phyloP scores from a whole-genome alignment of 2,113 vertebrate species.

The Noturus placidus region DNA sequence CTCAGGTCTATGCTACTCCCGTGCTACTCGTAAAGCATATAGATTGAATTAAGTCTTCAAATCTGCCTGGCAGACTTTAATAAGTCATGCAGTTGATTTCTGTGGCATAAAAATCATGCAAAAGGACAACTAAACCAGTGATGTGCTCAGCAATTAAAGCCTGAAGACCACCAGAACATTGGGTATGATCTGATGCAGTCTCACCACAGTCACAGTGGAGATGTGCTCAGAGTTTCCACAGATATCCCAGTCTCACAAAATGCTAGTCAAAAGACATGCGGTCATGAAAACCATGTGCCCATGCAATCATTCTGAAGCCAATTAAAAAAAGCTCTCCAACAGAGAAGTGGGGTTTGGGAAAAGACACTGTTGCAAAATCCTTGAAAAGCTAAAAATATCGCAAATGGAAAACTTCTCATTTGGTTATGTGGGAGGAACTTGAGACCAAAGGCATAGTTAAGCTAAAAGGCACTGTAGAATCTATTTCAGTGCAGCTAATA shows the following conservation, averaged over 20 bases:
- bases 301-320: not conserved
- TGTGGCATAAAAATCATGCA: not conserved
- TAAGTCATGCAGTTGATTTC: not conserved
- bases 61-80: not conserved
- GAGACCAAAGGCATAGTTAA: not conserved
- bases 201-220: constrained; percentile 1
- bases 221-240: constrained; percentile 35
- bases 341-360: constrained; percentile 18
- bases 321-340: not conserved
- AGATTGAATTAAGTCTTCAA: not conserved
- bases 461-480: not conserved
- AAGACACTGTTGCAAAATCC: constrained; percentile 32
- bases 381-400: constrained; percentile 42
- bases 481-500: constrained; percentile 4
- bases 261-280: constrained; percentile 12
- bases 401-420: constrained; percentile 26
- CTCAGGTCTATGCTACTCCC: too few species aligned
- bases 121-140: not conserved
- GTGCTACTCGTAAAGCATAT: not conserved
- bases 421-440: constrained; percentile 6
- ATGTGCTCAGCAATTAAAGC: not conserved
- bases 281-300: constrained; percentile 27
- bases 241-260: constrained; percentile 36
- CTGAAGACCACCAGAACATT: not conserved
- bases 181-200: not conserved